phyloP scores from a whole-genome alignment of 1,140 invertebrate genomes.

The Penaeus vannamei region DNA sequence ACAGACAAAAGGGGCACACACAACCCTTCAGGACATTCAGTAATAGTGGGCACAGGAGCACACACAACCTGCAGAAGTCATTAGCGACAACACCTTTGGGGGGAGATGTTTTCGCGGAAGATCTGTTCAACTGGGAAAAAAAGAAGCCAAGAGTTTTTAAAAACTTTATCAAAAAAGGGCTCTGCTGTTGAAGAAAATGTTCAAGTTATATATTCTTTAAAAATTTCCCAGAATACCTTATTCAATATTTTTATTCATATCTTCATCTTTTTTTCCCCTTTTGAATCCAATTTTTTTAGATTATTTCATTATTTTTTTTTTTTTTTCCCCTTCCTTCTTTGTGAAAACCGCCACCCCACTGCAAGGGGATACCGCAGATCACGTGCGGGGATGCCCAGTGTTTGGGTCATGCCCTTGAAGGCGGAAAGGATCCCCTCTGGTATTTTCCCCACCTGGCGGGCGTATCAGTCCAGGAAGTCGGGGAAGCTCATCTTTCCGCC shows the following conservation, averaged over 20 bases:
- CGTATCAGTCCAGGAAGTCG: conserved; percentile 96
- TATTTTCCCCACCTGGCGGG: conserved; percentile 85
- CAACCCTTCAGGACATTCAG: conserved; percentile 88
- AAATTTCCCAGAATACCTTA: no score
- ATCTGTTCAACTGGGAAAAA: conserved; percentile 87
- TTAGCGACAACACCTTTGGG: conserved; percentile 90
- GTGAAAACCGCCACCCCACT: conserved; percentile 89
- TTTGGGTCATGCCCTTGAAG: conserved; percentile 86
- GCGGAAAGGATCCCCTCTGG: conserved; percentile 92
- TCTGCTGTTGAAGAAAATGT: neutral
- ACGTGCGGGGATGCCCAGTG: conserved; percentile 84
- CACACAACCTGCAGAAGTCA: conserved; percentile 93
- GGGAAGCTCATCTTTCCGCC: conserved; percentile 95
- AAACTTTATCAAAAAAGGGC: conserved; percentile 20
- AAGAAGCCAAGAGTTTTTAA: neutral
- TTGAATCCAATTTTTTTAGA: no score
- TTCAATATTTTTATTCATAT: neutral
- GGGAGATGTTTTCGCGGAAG: conserved; percentile 90
- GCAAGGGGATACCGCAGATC: conserved; percentile 89
- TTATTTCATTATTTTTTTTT: neutral
- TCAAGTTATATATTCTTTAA: neutral
- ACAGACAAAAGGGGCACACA: conserved; percentile 95
- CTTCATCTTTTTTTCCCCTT: no score
- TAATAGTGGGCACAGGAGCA: conserved; percentile 95
- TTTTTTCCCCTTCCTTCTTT: conserved; percentile 79